These are phyloP conservation scores for Danio tinwini DNA, from an alignment of 2,797 vertebrate species.

Conservation along the genomic window DNA sequence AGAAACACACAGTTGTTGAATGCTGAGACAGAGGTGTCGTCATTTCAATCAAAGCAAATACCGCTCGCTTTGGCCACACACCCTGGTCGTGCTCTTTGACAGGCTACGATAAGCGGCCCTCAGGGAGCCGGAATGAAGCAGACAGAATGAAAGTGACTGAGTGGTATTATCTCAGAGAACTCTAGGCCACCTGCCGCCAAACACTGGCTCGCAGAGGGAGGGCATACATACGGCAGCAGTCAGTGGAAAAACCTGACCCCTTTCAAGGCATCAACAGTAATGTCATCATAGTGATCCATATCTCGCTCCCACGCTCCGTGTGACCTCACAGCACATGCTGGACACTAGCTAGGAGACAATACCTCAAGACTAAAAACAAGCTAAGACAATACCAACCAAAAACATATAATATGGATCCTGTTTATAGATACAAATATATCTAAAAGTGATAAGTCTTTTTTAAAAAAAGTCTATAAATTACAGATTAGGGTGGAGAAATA, in stretches of 20 bases:
- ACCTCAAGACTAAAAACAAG: neutral
- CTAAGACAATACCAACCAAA: neutral
- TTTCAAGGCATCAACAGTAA: constrained; percentile 20
- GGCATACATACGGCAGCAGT: constrained; percentile 74
- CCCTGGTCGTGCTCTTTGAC: constrained; percentile 46
- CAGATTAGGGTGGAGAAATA: neutral
- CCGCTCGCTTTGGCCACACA: constrained; percentile 58
- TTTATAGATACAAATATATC: neutral
- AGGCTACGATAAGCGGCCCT: constrained; percentile 50
- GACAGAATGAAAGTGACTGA: constrained; percentile 19
- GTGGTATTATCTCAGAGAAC: neutral
- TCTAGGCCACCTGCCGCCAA: constrained; percentile 61
- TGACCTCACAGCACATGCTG: constrained; percentile 4
- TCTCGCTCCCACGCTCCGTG: neutral
- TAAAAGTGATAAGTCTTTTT: too few relatives aligned
- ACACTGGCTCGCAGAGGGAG: constrained; percentile 56
- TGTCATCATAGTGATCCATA: constrained; percentile 11
- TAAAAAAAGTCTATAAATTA: too few relatives aligned
- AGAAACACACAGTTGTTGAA: constrained; percentile 67
- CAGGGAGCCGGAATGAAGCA: constrained; percentile 37
- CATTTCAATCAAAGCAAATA: constrained; percentile 70
- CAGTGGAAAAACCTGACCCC: constrained; percentile 51
- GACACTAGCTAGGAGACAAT: neutral
- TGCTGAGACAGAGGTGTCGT: constrained; percentile 65
- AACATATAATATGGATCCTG: neutral